These are phyloP conservation scores for Coregonus ussuriensis DNA, from an alignment of 2,797 vertebrate species.

Conservation along the genomic window DNA sequence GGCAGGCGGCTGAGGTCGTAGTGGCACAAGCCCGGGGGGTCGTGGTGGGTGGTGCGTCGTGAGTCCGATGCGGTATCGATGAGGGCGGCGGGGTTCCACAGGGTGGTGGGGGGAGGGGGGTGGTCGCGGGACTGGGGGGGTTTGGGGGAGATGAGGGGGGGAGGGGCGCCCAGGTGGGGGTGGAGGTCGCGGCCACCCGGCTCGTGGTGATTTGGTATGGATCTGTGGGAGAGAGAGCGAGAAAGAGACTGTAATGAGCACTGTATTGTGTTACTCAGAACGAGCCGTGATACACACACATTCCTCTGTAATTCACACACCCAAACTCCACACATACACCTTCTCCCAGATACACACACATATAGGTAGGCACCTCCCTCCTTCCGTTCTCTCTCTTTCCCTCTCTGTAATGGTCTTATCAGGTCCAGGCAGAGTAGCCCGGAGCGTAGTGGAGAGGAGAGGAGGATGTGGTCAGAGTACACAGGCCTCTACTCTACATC, in stretches of 20 bases:
- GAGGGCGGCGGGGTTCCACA: constrained; percentile 93
- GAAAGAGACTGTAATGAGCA: constrained; percentile 4
- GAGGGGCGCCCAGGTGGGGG: constrained; percentile 90
- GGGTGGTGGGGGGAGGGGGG: constrained; percentile 83
- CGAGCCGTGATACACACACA: constrained; percentile 17
- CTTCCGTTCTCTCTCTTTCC: constrained; percentile 29
- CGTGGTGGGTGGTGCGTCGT: constrained; percentile 78
- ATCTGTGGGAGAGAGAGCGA: constrained; percentile 64
- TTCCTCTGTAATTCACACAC: constrained; percentile 14
- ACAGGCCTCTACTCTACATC: constrained; percentile 49
- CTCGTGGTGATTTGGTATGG: constrained; percentile 84
- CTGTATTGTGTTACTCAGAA: neutral
- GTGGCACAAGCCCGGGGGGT: constrained; percentile 69
- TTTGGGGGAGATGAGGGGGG: constrained; percentile 95
- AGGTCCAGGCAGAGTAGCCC: constrained; percentile 62
- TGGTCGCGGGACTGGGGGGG: constrained; percentile 82
- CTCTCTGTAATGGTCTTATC: constrained; percentile 60
- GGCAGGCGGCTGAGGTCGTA: constrained; percentile 82
- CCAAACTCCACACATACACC: neutral
- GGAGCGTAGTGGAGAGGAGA: constrained; percentile 40
- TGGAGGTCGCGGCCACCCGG: constrained; percentile 79
- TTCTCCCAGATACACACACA: constrained; percentile 7
- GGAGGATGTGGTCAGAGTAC: constrained; percentile 60
- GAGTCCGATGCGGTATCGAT: constrained; percentile 85
- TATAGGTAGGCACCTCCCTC: constrained; percentile 15